Evolutionary conservation across 2,888 invertebrate species (phyloP).

Genomic region (Melieria picta): DNA sequence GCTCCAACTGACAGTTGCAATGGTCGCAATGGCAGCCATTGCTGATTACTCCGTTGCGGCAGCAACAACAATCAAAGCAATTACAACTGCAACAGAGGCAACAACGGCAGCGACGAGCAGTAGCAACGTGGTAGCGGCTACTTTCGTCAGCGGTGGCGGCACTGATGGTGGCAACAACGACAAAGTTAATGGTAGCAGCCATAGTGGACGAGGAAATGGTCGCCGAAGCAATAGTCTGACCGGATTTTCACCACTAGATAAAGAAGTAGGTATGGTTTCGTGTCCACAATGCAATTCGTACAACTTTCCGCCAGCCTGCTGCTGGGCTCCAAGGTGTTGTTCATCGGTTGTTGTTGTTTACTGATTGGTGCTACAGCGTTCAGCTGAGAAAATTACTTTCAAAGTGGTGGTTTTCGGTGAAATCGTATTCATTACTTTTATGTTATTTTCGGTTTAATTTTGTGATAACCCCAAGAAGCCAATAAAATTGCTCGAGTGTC

Average conservation of each 20-base stretch:
- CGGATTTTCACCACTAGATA: constrained; percentile 59
- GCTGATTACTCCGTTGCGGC: constrained; percentile 29
- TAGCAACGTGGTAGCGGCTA: neutral
- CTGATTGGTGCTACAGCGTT: too few species aligned
- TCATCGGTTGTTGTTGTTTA: too few species aligned
- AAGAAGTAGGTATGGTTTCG: constrained; percentile 64
- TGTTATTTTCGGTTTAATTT: too few species aligned
- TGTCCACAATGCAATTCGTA: constrained; percentile 25
- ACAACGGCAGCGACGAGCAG: constrained; percentile 36
- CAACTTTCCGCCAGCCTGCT: neutral
- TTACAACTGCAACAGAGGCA: constrained; percentile 37
- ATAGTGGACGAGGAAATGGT: constrained; percentile 9
- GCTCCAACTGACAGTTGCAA: constrained; percentile 30
- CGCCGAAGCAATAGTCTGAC: constrained; percentile 40
- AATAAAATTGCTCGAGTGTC: too few species aligned
- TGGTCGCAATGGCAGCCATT: constrained; percentile 37
- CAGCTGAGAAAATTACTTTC: too few species aligned
- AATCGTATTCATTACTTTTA: too few species aligned
- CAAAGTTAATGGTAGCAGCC: constrained; percentile 30
- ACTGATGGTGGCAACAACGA: constrained; percentile 14
- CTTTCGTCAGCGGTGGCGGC: neutral
- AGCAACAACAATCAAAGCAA: constrained; percentile 37
- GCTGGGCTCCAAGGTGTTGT: too few species aligned
- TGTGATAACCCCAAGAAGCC: too few species aligned
- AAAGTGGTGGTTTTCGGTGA: too few species aligned